Evolutionary conservation across 2,113 vertebrate species (phyloP), one percentile per base, ranked within the genome.

Genomic region (Bagarius yarrelli): DNA sequence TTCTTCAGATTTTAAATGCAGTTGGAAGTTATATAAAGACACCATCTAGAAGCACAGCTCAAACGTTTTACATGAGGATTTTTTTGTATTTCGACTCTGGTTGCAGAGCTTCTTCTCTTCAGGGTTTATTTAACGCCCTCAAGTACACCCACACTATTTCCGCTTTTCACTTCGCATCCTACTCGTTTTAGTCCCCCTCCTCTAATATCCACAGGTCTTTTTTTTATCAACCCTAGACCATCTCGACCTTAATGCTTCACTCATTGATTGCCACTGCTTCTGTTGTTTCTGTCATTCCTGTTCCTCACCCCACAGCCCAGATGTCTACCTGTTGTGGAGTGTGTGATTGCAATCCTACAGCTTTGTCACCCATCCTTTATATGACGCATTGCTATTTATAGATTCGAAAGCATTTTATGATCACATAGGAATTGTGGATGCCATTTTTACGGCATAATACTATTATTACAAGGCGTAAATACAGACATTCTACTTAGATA

Each of bases 71-170:
- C 72, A 32, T n/a, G 30, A 70, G 32, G 34, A 19, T n/a, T 32
- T 30, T n/a, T 32, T 30, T 56, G 57, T 47, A 47, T 40, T 27
- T 77, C 44, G 76, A 52, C 47, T 70, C 71, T 60, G 76, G 50
- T 40, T 53, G 40, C 57, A 36, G n/a, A 34, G 69, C 25, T 57
- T n/a, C 25, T 83, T 60, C 44, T 15, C 53, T 73, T 34, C 30
- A 56, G 73, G 52, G n/a, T 84, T 74, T 82, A 53, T 86, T 81
- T 52, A 52, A 57, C 76, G 56, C 80, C 57, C 76, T 82, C 60
- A 56, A 74, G 81, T 78, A 74, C 79, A 52, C 71, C 66, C 78
- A 75, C 83, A 21, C 83, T 74, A 19, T 73, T 18, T 74, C 67
- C 25, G 59, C 71, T 73, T 79, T 72, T 77, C 70, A 55, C 44